These are phyloP conservation scores for Remorina albescens DNA, from an alignment of 2,797 vertebrate species.

Conservation along the genomic window DNA sequence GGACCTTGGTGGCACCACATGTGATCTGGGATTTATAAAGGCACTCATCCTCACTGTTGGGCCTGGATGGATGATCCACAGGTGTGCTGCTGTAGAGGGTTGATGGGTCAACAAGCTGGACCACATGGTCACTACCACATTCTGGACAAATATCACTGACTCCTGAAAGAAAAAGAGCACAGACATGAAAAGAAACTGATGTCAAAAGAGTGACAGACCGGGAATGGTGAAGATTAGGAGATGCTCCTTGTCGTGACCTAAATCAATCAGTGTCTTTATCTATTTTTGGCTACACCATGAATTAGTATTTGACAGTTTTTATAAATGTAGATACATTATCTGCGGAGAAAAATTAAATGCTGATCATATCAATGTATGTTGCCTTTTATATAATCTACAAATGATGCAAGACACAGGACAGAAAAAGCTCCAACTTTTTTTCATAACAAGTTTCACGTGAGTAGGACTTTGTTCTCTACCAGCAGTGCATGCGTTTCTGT, in stretches of 20 bases:
- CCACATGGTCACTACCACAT: constrained; percentile 92
- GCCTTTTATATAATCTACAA: background rate
- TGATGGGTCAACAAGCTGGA: constrained; percentile 83
- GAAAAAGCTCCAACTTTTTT: background rate
- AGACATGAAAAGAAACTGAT: background rate
- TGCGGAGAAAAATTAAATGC: background rate
- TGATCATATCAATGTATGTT: no score
- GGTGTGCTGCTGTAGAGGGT: constrained; percentile 79
- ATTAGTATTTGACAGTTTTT: background rate
- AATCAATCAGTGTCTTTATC: background rate
- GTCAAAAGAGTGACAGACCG: background rate
- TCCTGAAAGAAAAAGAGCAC: constrained; percentile 47
- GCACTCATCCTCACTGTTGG: constrained; percentile 44
- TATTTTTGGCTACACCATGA: background rate
- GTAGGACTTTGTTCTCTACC: background rate
- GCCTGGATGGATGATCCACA: constrained; percentile 11
- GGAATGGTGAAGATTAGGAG: background rate
- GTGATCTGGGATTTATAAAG: constrained; percentile 25
- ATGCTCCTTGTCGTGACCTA: constrained; percentile 15
- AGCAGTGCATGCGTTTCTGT: constrained; percentile 33
- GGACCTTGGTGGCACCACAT: constrained; percentile 44
- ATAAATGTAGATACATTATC: background rate
- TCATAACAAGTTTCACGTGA: constrained; percentile 11
- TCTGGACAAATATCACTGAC: constrained; percentile 83
- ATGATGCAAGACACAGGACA: background rate